These are phyloP conservation scores for Austrofundulus limnaeus DNA, from an alignment of 2,113 vertebrate genomes.

Conservation along the genomic window DNA sequence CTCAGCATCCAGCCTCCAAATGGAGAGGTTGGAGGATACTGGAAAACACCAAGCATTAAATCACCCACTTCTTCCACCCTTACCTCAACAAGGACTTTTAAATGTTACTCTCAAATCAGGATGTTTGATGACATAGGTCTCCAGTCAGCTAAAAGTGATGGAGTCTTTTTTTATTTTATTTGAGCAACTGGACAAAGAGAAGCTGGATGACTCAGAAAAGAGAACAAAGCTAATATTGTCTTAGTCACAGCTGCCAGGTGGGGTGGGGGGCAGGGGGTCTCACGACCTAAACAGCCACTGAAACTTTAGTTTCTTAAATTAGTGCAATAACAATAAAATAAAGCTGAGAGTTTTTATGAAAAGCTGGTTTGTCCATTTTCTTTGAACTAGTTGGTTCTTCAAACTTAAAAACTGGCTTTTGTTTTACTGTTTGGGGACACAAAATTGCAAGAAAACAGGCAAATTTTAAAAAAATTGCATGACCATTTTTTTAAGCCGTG, in stretches of 20 bases:
- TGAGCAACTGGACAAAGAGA: conserved; percentile 12
- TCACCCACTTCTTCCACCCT: neutral
- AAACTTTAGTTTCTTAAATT: too few relatives aligned
- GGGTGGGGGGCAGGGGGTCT: too few relatives aligned
- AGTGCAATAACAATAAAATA: too few relatives aligned
- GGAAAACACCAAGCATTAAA: too few relatives aligned
- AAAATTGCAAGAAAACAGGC: too few relatives aligned
- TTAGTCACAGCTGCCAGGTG: neutral
- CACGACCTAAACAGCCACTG: neutral
- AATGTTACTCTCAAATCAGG: neutral
- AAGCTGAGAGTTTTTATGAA: too few relatives aligned
- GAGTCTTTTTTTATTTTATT: neutral
- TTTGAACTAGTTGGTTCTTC: too few relatives aligned
- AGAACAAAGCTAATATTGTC: neutral
- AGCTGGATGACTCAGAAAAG: conserved; percentile 1
- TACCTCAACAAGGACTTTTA: neutral
- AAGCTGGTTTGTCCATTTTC: too few relatives aligned
- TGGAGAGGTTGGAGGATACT: neutral
- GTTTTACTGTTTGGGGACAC: too few relatives aligned
- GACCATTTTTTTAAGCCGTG: too few relatives aligned
- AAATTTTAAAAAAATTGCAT: too few relatives aligned
- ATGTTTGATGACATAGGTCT: neutral
- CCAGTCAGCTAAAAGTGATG: neutral
- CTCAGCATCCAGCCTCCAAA: neutral
- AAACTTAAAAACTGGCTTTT: too few relatives aligned